Percentiles rank a stretch among this genome's conserved stretches.
phyloP scores from a whole-genome alignment of 2,113 vertebrate species.

The Puffinus mauretanicus region DNA sequence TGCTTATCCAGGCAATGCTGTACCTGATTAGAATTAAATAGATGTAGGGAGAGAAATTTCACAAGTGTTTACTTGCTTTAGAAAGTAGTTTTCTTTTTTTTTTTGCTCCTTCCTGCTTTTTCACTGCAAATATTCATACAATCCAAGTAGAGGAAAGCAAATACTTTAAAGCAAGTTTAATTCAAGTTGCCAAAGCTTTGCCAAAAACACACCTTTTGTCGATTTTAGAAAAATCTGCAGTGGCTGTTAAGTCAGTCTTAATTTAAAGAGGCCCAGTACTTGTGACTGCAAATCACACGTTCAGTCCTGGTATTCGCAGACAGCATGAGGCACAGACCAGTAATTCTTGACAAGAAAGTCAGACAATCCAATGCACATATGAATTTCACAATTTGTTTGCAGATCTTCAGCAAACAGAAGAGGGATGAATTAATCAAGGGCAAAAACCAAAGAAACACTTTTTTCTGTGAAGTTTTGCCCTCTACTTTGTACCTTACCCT shows the following conservation, averaged over 20 bases:
- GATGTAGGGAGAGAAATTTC: neutral
- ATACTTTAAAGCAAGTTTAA: neutral
- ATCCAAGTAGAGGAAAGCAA: neutral
- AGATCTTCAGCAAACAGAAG: neutral
- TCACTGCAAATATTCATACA: neutral
- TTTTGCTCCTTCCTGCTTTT: neutral
- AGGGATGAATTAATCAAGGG: neutral
- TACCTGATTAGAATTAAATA: neutral
- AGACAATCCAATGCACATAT: accelerated
- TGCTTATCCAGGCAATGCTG: neutral
- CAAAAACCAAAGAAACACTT: neutral
- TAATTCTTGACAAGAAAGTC: neutral
- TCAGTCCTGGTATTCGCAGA: neutral
- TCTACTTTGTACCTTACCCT: neutral
- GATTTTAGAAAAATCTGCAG: neutral
- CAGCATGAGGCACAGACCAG: neutral
- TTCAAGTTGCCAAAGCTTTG: neutral
- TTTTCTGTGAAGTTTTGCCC: neutral
- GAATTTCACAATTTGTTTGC: neutral
- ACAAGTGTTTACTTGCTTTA: neutral
- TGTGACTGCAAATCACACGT: neutral
- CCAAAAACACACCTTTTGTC: neutral
- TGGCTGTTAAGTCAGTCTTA: neutral
- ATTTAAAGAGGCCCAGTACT: neutral
- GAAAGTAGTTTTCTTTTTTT: neutral